phyloP scores from a whole-genome alignment of 2,113 vertebrate species.

The Oophaga pumilio region DNA sequence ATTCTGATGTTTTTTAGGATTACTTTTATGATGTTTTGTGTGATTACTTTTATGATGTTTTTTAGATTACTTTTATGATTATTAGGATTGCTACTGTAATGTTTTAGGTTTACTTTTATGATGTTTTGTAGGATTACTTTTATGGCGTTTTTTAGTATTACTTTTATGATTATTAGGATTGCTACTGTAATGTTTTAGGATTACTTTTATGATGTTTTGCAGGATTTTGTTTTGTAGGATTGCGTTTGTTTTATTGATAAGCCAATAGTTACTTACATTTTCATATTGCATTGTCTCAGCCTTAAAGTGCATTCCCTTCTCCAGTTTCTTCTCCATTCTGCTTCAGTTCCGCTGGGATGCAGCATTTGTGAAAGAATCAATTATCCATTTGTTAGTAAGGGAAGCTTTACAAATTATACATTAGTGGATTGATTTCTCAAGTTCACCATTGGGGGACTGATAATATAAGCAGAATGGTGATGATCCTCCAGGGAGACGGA shows the following conservation, averaged over 20 bases:
- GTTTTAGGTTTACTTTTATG: no score
- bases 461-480: slow-evolving; percentile 74
- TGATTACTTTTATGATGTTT: no score
- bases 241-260: not conserved
- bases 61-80: no score
- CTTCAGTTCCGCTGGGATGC: slow-evolving; percentile 72
- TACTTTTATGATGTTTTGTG: no score
- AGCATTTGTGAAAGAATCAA: slow-evolving; percentile 82
- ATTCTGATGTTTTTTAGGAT: no score
- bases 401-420: slow-evolving; percentile 82
- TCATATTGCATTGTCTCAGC: slow-evolving; percentile 64
- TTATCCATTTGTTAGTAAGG: slow-evolving; percentile 83
- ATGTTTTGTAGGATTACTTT: no score
- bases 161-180: no score
- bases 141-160: no score
- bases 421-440: slow-evolving; percentile 84
- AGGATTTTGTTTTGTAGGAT: no score
- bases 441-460: slow-evolving; percentile 69
- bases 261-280: slow-evolving; percentile 59
- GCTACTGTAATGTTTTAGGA: no score
- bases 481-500: slow-evolving; percentile 71
- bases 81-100: no score
- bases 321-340: slow-evolving; percentile 68
- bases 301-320: slow-evolving; percentile 63
- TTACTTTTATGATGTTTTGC: no score